Percentiles rank a stretch among this genome's conserved stretches.
These are phyloP conservation scores for Lepidonotus clava DNA, from an alignment of 2,888 invertebrate genomes.

Conservation along the genomic window DNA sequence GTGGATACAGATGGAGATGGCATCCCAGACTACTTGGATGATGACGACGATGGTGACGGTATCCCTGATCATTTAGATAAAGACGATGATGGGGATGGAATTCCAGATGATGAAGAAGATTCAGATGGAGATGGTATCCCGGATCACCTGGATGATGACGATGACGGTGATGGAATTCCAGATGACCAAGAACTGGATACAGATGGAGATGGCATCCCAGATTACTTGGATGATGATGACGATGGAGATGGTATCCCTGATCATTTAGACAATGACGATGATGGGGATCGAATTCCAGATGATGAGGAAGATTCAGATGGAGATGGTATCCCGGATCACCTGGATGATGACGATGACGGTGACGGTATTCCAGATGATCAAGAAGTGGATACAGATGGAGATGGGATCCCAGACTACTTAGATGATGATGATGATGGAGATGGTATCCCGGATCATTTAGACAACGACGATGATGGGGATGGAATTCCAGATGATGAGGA, in stretches of 20 bases:
- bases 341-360: conserved; percentile 61
- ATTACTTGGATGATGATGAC: conserved; percentile 58
- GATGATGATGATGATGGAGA: conserved; percentile 70
- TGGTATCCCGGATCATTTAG: conserved; percentile 71
- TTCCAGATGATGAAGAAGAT: conserved; percentile 49
- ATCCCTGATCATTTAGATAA: conserved; percentile 26
- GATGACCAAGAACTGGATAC: conserved; percentile 63
- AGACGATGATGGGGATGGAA: conserved; percentile 68
- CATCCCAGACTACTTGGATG: conserved; percentile 62
- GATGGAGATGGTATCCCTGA: conserved; percentile 68
- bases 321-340: conserved; percentile 65
- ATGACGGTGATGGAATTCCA: conserved; percentile 70
- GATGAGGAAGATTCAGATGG: conserved; percentile 62
- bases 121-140: conserved; percentile 64
- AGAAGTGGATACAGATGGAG: conserved; percentile 63
- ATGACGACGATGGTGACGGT: conserved; percentile 53
- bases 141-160: conserved; percentile 67
- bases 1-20: conserved; percentile 67
- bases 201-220: conserved; percentile 68
- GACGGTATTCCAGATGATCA: conserved; percentile 65
- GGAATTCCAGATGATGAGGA: conserved; percentile 69
- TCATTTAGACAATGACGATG: conserved; percentile 67
- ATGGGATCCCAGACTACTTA: conserved; percentile 63
- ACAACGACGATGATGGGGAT: conserved; percentile 73
- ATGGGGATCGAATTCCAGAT: conserved; percentile 63